Base-by-base conservation (phyloP, 2,113 vertebrate genomes). In the Galemys pyrenaicus region DNA sequence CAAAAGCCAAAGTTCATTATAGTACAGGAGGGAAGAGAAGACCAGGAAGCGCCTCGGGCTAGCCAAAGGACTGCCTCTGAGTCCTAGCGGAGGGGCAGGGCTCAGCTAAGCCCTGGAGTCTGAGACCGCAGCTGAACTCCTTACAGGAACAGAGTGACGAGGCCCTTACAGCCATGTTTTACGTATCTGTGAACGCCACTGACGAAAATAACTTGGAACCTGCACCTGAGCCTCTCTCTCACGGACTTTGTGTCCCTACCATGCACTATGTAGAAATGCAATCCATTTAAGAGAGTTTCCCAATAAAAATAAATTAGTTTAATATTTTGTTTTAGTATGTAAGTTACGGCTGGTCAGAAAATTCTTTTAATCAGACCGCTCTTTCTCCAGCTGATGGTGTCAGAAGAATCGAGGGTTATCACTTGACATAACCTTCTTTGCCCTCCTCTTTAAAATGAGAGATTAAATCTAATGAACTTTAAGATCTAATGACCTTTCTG, bases 271-370 rank as follows among this genome's bases (percentile, higher is more conserved):
- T 35, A 80, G 90, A 90, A 85, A 2, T 92, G 5, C 32, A 65
- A 46, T 71, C 74, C 10, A 28, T 83, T 95, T 84, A 67, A 80
- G 35, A 58, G 87, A 64, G 32, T 73, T 39, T 46, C 87, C 44
- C 74, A 65, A 37, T 90, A 93, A 93, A 88, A 65, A 73, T 5
- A 39, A 88, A 44, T 82, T 19, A 16, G 35, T 41, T 85, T 67
- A 60, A 13, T 70, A 60, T 73, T 68, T 65, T 54, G n/a, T 65
- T 92, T 96, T 75, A 65, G 32, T 75, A 46, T 2, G 8, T 87
- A 87, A 93, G 39, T 70, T 94, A 58, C n/a, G 35, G 58, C 46
- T 84, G 32, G 13, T 39, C 64, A 85, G 54, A 79, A 73, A 74
- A 35, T 68, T 44, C 37, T 93, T 73, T 87, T 79, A 37, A 83